Percentiles rank a stretch among this genome's conserved stretches.
Evolutionary conservation across 1,140 invertebrate species (phyloP).

Genomic region (Lepidurus arcticus): DNA sequence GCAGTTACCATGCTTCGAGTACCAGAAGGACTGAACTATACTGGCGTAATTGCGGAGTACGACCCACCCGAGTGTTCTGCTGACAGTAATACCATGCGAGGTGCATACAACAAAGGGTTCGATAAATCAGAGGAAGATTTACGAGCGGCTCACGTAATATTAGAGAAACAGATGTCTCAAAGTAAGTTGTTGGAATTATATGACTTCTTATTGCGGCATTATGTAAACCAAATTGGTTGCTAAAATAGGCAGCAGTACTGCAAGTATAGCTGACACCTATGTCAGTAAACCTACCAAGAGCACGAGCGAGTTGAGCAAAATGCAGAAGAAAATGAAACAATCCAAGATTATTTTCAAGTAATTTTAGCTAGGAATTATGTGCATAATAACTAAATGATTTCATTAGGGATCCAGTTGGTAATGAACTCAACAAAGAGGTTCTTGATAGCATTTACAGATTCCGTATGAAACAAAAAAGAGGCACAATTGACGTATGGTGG

Average conservation of each 20-base stretch:
- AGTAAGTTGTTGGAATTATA: background rate
- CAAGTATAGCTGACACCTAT: background rate
- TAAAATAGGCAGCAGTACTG: background rate
- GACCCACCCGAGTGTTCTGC: conserved; percentile 37
- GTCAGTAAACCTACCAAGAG: background rate
- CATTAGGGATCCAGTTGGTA: conserved; percentile 39
- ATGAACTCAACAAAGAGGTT: conserved; percentile 39
- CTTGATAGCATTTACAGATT: conserved; percentile 55
- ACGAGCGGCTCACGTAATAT: background rate
- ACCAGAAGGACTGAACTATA: conserved; percentile 69
- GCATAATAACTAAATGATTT: background rate
- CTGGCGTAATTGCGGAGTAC: conserved; percentile 46
- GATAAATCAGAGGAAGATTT: conserved; percentile 22
- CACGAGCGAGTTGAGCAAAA: background rate
- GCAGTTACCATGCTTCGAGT: conserved; percentile 81
- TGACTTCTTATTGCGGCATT: too few species aligned
- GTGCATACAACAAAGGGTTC: background rate
- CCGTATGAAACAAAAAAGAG: conserved; percentile 51
- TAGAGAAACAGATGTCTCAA: background rate
- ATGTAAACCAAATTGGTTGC: background rate
- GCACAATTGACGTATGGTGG: conserved; percentile 63
- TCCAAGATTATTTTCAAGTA: background rate
- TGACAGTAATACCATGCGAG: background rate
- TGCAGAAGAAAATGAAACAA: conserved; percentile 4
- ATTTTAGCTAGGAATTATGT: background rate